Conservation (phyloP, 2,113 vertebrate genomes). For the Coptodon bakossiorum region DNA sequence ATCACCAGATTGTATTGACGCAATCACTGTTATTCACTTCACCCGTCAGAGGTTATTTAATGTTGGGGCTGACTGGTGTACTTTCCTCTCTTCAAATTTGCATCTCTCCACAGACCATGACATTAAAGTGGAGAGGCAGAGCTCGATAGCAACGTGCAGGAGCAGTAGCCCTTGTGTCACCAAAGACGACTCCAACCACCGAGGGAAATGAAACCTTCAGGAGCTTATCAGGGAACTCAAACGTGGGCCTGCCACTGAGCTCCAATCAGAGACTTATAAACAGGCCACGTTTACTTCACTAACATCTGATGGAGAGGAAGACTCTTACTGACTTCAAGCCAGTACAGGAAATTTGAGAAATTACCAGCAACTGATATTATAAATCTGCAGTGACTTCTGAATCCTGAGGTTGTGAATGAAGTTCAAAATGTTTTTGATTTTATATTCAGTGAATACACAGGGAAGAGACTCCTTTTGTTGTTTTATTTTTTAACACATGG, state of each 20-base stretch:
- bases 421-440: neutral
- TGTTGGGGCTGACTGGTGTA: neutral
- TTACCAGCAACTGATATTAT: neutral
- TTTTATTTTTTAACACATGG: neutral
- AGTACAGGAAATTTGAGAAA: neutral
- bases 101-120: conserved; percentile 75
- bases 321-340: neutral
- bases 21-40: neutral
- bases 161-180: conserved; percentile 75
- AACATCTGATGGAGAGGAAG: neutral
- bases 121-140: conserved; percentile 75
- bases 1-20: neutral
- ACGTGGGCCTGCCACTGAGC: neutral
- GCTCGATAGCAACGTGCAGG: conserved; percentile 57
- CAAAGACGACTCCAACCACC: conserved; percentile 81
- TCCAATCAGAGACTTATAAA: neutral
- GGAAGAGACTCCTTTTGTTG: neutral
- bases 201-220: conserved; percentile 70
- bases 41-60: neutral
- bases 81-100: neutral
- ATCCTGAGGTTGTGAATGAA: neutral
- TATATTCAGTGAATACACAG: neutral
- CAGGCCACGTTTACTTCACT: neutral
- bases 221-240: neutral
- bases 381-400: neutral